Base-by-base conservation (phyloP, 2,888 invertebrate genomes). In the Plebejus melissa region DNA sequence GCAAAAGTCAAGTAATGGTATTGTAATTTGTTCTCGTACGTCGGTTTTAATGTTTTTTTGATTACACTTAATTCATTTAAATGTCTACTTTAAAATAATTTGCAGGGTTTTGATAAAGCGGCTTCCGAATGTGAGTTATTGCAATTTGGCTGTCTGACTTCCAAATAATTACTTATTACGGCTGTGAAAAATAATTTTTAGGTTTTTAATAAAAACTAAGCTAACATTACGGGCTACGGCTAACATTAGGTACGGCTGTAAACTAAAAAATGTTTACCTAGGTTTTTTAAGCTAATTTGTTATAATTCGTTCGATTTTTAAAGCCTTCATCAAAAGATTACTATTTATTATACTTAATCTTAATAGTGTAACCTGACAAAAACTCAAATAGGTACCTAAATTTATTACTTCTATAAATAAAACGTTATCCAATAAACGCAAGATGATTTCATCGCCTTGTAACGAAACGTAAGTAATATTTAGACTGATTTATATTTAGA, bases 1-100 rank as follows among this genome's bases (percentile, higher is more conserved):
- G 32, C 32, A 65, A 65, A 36, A 65, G 65, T 32, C 65, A 32
- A 1, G 13, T 65, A 65, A 65, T 65, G 65, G 32, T 36, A 13
- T 32, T 36, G 65, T 36, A 65, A 65, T 65, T 32, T 2, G 65
- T 65, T 60, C 65, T 16, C 65, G 65, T 65, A 65, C 13, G 16
- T 65, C 65, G 11, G 32, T 32, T 65, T 65, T 65, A 65, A 65
- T 65, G 65, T 65, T 65, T 32, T 36, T 65, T 65, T 65, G 36
- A 65, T 65, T 65, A 65, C 32, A 16, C 13, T 11, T 65, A 36
- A 65, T 65, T 60, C 22, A 11, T 9, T 13, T 65, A 32, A 32
- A 32, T 32, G 65, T 28, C 32, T 65, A 65, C 65, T 65, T 65
- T 65, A 65, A 65, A 65, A 65, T 65, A 65, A 65, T 65, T 65